Percentiles rank a stretch among this genome's conserved stretches.
These are phyloP conservation scores for Dicyrtomina minuta DNA, from an alignment of 2,888 invertebrate species.

Conservation along the genomic window DNA sequence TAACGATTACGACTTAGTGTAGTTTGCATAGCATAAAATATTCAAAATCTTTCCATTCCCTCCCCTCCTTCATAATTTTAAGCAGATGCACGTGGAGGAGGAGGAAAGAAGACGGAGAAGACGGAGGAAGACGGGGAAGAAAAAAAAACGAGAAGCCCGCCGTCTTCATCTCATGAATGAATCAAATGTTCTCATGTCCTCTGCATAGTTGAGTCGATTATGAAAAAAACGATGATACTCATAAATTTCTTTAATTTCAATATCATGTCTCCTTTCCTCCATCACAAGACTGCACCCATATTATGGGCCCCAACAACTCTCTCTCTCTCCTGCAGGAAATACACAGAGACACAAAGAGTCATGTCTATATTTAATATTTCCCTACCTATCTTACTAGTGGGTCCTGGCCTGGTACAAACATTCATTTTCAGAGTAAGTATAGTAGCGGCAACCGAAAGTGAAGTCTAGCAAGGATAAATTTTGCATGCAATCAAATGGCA, in stretches of 20 bases:
- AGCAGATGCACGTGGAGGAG: slow-evolving; percentile 39
- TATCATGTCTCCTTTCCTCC: slow-evolving; percentile 33
- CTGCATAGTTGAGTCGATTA: slow-evolving; percentile 33
- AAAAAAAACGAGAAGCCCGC: slow-evolving; percentile 25
- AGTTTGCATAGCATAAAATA: slow-evolving; percentile 43
- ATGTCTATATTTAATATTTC: slow-evolving; percentile 21
- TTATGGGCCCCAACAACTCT: not conserved
- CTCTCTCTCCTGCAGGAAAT: not conserved
- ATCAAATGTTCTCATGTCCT: slow-evolving; percentile 29
- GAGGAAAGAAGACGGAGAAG: not conserved
- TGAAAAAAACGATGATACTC: slow-evolving; percentile 36
- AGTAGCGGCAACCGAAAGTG: no score
- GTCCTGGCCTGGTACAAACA: no score
- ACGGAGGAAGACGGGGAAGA: not conserved
- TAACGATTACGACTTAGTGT: slow-evolving; percentile 33
- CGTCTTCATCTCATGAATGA: slow-evolving; percentile 40
- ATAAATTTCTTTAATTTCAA: slow-evolving; percentile 46
- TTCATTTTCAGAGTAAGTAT: no score
- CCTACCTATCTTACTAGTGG: no score
- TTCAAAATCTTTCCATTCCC: slow-evolving; percentile 40
- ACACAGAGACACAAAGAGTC: no score
- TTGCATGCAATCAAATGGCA: no score
- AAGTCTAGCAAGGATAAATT: no score
- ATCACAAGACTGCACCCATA: slow-evolving; percentile 15
- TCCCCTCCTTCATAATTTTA: slow-evolving; percentile 46